Evolutionary conservation across 1,140 invertebrate genomes (phyloP).

Genomic region (Drosophila parabipectinata): DNA sequence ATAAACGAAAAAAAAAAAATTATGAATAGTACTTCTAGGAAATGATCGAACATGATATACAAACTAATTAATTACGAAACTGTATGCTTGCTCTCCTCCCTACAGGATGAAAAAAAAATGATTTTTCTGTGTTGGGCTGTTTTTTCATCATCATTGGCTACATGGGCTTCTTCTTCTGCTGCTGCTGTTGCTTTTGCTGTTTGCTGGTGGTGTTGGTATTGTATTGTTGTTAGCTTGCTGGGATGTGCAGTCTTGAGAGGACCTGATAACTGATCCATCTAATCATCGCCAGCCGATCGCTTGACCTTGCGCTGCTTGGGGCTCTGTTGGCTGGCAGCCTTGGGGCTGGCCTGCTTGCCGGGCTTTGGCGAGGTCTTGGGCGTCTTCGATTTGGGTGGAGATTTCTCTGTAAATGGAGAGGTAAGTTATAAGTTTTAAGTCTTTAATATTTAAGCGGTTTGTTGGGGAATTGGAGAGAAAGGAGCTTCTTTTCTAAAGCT

Average conservation of each 20-base stretch:
- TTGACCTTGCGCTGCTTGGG: conserved; percentile 90
- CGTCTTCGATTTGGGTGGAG: conserved; percentile 83
- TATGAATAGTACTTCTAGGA: conserved; percentile 42
- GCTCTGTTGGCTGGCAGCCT: conserved; percentile 86
- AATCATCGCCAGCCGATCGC: conserved; percentile 88
- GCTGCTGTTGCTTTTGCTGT: neutral
- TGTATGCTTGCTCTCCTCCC: conserved; percentile 44
- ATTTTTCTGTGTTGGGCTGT: neutral
- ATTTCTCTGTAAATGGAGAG: conserved; percentile 86
- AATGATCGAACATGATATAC: conserved; percentile 48
- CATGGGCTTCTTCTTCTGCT: conserved; percentile 17
- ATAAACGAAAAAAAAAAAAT: conserved; percentile 54
- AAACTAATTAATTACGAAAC: conserved; percentile 58
- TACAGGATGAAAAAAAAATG: conserved; percentile 36
- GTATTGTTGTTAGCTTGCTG: conserved; percentile 19
- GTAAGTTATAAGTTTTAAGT: neutral
- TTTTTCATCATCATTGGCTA: conserved; percentile 9
- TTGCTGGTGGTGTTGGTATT: conserved; percentile 15
- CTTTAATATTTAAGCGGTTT: neutral
- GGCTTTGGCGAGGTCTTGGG: conserved; percentile 85
- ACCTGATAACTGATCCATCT: conserved; percentile 4
- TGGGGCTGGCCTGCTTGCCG: conserved; percentile 82
- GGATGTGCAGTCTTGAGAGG: conserved; percentile 56
- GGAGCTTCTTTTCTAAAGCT: neutral
- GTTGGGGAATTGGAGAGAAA: neutral